These are phyloP conservation scores for Equus quagga DNA, from an alignment of 2,113 vertebrate genomes.

Conservation along the genomic window DNA sequence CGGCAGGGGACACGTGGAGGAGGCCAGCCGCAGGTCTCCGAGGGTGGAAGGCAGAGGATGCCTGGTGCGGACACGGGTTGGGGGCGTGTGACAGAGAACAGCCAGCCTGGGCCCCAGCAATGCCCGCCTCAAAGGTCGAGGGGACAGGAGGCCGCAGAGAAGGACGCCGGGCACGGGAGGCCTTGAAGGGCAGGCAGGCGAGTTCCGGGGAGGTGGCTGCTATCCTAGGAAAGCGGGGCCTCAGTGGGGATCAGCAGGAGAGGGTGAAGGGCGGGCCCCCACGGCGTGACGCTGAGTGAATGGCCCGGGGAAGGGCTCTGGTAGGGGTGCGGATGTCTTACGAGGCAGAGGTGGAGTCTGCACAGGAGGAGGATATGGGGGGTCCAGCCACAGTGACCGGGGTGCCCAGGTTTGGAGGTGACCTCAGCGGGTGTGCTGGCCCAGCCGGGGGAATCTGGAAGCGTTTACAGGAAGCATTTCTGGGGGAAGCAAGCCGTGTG, in stretches of 20 bases:
- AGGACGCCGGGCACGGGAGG: neutral
- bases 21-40: neutral
- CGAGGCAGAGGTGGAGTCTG: neutral
- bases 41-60: neutral
- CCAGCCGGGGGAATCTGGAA: rapidly evolving
- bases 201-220: neutral
- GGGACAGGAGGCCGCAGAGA: neutral
- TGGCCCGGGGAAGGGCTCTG: too few relatives aligned
- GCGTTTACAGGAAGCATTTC: neutral
- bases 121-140: neutral
- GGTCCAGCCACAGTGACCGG: rapidly evolving
- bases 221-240: too few relatives aligned
- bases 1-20: too few relatives aligned
- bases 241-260: too few relatives aligned
- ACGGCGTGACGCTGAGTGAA: neutral
- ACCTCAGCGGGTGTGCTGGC: too few relatives aligned
- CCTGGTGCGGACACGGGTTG: neutral
- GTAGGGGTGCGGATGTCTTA: neutral
- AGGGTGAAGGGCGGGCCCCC: neutral
- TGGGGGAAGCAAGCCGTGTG: neutral
- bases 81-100: neutral
- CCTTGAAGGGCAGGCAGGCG: rapidly evolving
- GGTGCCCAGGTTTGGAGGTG: neutral
- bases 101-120: neutral
- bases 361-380: neutral